Evolutionary conservation across 2,797 vertebrate species (phyloP).

Genomic region (Melanogrammus aeglefinus): DNA sequence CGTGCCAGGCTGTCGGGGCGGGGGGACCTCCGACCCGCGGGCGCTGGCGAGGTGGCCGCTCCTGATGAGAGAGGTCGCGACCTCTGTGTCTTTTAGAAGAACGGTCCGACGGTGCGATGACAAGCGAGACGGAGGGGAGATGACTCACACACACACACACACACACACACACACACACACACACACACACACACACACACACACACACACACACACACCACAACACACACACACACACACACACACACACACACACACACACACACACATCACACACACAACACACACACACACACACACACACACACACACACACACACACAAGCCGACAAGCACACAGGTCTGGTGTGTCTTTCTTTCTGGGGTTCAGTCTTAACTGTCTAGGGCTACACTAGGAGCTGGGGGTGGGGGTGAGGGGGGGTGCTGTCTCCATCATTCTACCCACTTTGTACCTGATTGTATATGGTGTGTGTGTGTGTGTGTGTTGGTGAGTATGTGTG

Average conservation of each 20-base stretch:
- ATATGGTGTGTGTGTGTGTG: not conserved
- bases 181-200: not conserved
- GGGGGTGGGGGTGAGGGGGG: too few relatives aligned
- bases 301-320: not conserved
- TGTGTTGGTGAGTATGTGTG: too few relatives aligned
- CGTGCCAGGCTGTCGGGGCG: too few relatives aligned
- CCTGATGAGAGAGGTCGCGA: constrained; percentile 44
- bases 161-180: not conserved
- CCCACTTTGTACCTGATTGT: not conserved
- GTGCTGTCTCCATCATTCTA: not conserved
- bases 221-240: too few relatives aligned
- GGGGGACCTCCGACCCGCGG: constrained; percentile 37
- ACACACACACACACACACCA: not conserved
- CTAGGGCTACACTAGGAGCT: not conserved
- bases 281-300: not conserved
- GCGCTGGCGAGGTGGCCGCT: constrained; percentile 32
- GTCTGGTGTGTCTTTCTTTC: not conserved
- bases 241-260: too few relatives aligned
- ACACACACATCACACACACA: not conserved
- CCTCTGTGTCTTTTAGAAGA: constrained; percentile 26
- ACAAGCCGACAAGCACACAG: not conserved
- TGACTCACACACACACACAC: constrained; percentile 36
- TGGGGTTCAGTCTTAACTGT: not conserved
- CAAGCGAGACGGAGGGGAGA: constrained; percentile 23
- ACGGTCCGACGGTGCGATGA: constrained; percentile 15